A percentile compares a stretch with the other conserved stretches of the same genome.
Conservation (phyloP, 2,797 vertebrate genomes). For the Sebastes baramenuke region DNA sequence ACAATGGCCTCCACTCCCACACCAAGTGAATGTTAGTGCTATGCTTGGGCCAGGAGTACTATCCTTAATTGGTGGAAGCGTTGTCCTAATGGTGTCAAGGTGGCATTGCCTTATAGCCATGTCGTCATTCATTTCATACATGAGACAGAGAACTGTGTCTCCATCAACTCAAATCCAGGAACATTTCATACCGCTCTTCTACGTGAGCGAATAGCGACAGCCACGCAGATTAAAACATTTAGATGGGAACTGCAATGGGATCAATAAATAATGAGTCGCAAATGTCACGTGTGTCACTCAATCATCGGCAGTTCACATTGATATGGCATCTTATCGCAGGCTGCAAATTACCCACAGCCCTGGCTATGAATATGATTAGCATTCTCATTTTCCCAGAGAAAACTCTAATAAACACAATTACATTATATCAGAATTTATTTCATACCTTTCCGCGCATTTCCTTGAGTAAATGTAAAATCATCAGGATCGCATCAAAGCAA, state of each 20-base stretch:
- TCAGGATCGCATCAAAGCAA: conserved; percentile 56
- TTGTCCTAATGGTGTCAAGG: conserved; percentile 66
- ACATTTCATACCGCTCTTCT: conserved; percentile 12
- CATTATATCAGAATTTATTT: conserved; percentile 60
- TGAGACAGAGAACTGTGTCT: conserved; percentile 33
- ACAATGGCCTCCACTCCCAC: conserved; percentile 50
- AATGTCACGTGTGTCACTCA: conserved; percentile 79
- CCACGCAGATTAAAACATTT: conserved; percentile 69
- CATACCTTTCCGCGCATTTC: conserved; percentile 48
- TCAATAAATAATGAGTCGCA: conserved; percentile 81
- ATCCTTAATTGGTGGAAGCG: conserved; percentile 45
- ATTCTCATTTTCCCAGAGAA: conserved; percentile 73
- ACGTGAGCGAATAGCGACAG: background rate
- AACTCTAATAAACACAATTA: conserved; percentile 77
- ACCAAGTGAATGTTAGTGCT: conserved; percentile 37
- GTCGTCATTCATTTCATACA: conserved; percentile 44
- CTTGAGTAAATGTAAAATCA: conserved; percentile 51
- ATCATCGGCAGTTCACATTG: conserved; percentile 66
- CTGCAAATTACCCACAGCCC: conserved; percentile 75
- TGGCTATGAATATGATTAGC: conserved; percentile 82
- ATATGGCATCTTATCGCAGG: conserved; percentile 67
- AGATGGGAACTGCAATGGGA: conserved; percentile 60
- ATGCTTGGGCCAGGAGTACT: conserved; percentile 5
- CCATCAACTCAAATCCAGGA: conserved; percentile 26
- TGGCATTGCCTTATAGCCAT: conserved; percentile 39